Conservation (phyloP, 2,113 vertebrate genomes). For the Tautogolabrus adspersus region DNA sequence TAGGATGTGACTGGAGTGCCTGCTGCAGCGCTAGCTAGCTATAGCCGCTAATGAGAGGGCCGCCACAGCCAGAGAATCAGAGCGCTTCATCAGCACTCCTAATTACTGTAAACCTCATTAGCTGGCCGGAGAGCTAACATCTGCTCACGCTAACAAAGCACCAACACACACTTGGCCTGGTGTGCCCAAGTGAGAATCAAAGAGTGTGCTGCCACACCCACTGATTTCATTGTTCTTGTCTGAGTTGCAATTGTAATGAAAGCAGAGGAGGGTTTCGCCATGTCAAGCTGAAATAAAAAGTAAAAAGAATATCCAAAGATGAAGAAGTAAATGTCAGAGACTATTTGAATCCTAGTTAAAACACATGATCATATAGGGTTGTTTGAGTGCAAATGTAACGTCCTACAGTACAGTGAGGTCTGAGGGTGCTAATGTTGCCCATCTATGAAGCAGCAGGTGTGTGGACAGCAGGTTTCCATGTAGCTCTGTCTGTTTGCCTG, state of each 20-base stretch:
- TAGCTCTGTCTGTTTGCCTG: conserved; percentile 71
- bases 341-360: conserved; percentile 27
- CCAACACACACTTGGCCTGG: conserved; percentile 34
- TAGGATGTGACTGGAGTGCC: conserved; percentile 80
- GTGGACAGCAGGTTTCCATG: conserved; percentile 81
- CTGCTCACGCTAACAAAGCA: conserved; percentile 66
- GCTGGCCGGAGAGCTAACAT: conserved; percentile 67
- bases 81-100: conserved; percentile 81
- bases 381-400: not conserved
- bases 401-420: conserved; percentile 28
- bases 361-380: conserved; percentile 3
- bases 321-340: conserved; percentile 19
- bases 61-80: conserved; percentile 77
- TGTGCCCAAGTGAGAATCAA: conserved; percentile 28
- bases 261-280: conserved; percentile 12
- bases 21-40: conserved; percentile 71
- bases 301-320: not conserved
- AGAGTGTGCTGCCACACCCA: conserved; percentile 31
- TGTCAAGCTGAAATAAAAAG: conserved; percentile 16
- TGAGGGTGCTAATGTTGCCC: conserved; percentile 58
- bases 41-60: conserved; percentile 77
- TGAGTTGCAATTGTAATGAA: conserved; percentile 21
- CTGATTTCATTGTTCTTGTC: conserved; percentile 37
- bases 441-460: conserved; percentile 78
- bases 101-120: conserved; percentile 82